Percentiles rank a stretch among this genome's conserved stretches.
These are phyloP conservation scores for Urosaurus nigricauda DNA, from an alignment of 2,797 vertebrate genomes.

Conservation along the genomic window DNA sequence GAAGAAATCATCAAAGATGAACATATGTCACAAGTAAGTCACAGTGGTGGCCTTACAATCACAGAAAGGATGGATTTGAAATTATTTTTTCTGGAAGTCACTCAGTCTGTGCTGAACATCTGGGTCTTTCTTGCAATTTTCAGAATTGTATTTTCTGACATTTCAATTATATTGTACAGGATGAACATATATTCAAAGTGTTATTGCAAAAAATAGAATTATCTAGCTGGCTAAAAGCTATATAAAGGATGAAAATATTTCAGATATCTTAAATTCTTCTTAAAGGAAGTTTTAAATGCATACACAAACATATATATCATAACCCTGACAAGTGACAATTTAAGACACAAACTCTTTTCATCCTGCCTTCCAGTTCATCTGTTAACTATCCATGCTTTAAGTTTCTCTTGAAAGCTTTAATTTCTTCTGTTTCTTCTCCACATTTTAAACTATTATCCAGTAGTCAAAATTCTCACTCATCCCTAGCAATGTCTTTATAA, in stretches of 20 bases:
- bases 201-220: background rate
- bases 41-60: background rate
- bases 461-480: background rate
- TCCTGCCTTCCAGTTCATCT: background rate
- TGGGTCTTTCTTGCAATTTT: background rate
- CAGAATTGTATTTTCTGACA: background rate
- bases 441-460: background rate
- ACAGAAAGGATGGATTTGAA: constrained; percentile 15
- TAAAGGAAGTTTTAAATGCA: background rate
- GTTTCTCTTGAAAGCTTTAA: background rate
- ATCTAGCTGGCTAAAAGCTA: background rate
- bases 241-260: constrained; percentile 11
- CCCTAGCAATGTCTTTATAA: background rate
- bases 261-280: background rate
- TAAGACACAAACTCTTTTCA: too few relatives aligned
- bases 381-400: background rate
- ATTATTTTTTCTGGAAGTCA: constrained; percentile 9
- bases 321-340: too few relatives aligned
- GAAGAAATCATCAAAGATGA: background rate
- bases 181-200: background rate
- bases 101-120: background rate
- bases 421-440: background rate
- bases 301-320: background rate
- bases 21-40: background rate
- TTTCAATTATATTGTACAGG: background rate